These are phyloP conservation scores for Nasonia vitripennis DNA, from an alignment of 1,140 invertebrate species.

Conservation along the genomic window DNA sequence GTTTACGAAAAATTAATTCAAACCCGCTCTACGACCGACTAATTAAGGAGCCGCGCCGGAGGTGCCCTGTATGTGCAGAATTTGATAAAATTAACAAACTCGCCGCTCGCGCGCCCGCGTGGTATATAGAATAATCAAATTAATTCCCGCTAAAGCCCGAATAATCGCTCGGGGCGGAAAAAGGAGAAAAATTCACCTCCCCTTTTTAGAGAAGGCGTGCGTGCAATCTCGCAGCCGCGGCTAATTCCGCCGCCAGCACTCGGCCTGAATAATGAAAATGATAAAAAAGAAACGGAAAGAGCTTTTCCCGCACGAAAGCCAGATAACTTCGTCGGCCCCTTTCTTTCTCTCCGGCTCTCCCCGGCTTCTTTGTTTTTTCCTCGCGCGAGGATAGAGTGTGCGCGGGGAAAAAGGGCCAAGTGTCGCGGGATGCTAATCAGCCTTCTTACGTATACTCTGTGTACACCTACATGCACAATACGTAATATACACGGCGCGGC, in stretches of 20 bases:
- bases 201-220: neutral
- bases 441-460: neutral
- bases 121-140: conserved; percentile 33
- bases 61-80: neutral
- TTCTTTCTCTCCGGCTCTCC: neutral
- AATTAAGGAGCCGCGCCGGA: neutral
- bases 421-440: conserved; percentile 23
- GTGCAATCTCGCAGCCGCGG: conserved; percentile 11
- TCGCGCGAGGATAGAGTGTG: neutral
- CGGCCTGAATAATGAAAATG: conserved; percentile 40
- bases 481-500: too few relatives aligned
- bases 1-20: too few relatives aligned
- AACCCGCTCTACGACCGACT: too few relatives aligned
- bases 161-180: conserved; percentile 2
- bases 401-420: neutral
- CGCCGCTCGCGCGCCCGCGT: neutral
- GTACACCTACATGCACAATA: neutral
- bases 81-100: conserved; percentile 24
- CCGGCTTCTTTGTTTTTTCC: conserved; percentile 4
- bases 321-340: conserved; percentile 30
- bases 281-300: conserved; percentile 33
- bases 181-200: neutral
- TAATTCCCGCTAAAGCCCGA: conserved; percentile 30
- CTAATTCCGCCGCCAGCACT: conserved; percentile 20
- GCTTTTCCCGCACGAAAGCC: conserved; percentile 24